phyloP scores from a whole-genome alignment of 2,797 vertebrate genomes.

The Tokudaia tokunoshimensis region DNA sequence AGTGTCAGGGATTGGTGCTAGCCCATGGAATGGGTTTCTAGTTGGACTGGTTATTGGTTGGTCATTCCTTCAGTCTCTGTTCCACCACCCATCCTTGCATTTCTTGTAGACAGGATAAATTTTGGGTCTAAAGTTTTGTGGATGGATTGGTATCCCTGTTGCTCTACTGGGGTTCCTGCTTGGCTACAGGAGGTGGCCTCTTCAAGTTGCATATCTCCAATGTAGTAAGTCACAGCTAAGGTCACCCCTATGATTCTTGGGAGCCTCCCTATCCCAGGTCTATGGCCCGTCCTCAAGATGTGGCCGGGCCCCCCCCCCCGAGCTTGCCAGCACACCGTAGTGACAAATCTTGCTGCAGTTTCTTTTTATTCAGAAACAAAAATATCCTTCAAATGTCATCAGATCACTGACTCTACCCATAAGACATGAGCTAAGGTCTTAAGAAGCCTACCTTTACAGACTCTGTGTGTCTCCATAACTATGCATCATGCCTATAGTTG shows the following conservation, averaged over 20 bases:
- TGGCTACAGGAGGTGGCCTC: neutral
- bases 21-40: neutral
- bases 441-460: neutral
- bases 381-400: conserved; percentile 62
- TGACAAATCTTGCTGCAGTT: conserved; percentile 59
- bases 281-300: neutral
- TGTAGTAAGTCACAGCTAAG: neutral
- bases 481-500: neutral
- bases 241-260: neutral
- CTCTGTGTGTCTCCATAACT: neutral
- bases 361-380: conserved; percentile 77
- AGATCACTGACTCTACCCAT: conserved; percentile 62
- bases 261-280: neutral
- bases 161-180: neutral
- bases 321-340: conserved; percentile 41
- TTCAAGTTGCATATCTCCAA: neutral
- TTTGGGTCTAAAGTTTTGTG: neutral
- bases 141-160: neutral
- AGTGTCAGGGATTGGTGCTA: neutral
- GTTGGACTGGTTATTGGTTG: neutral
- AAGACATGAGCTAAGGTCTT: conserved; percentile 15
- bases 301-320: accelerated
- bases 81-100: neutral
- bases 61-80: neutral
- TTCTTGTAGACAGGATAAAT: neutral